Base-by-base conservation (phyloP, 2,888 invertebrate genomes). In the Cephus runcator region DNA sequence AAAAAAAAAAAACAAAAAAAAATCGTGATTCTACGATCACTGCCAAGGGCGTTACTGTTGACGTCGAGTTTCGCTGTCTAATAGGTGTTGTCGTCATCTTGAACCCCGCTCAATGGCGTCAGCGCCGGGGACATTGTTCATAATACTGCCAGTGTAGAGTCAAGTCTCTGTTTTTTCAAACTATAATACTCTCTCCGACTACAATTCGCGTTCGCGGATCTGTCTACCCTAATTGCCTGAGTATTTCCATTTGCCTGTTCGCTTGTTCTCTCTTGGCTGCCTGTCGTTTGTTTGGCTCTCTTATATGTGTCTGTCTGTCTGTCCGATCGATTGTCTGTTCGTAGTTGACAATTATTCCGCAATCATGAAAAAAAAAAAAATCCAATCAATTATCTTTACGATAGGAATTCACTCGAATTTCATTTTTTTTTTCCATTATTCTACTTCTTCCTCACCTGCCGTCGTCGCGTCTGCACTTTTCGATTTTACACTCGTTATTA, bases 21-120 rank as follows among this genome's bases (percentile, higher is more conserved):
- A 80, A 79, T 86, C 83, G 89, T 88, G 89, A 90, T 90, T 90
- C 86, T 89, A 90, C 87, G 85, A 89, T 90, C 91, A 91, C 91
- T 91, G 91, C 91, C 91, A 91, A 88, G 85, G 87, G 87, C 88
- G 89, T 90, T 88, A 85, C 83, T 87, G 85, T 88, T 83, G 85
- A 88, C 87, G 88, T 89, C 86, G 85, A 56, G 84, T 89, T 88
- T 87, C 85, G 82, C 88, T 84, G 85, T 87, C 84, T 84, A 68
- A 73, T 84, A 83, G 79, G 81, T 83, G 80, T 82, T 81, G 82
- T 85, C 80, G 83, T 82, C 81, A 82, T 82, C 81, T 74, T 34
- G 36, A 74, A 34, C 23, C 83, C 23, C 78, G 82, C 75, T 68
- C 79, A 77, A 34, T 30, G 81, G 82, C 80, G 82, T 82, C 84